Percentiles rank a stretch among this genome's conserved stretches.
These are phyloP conservation scores for Acipenser oxyrinchus DNA, from an alignment of 2,797 vertebrate genomes.

Conservation along the genomic window DNA sequence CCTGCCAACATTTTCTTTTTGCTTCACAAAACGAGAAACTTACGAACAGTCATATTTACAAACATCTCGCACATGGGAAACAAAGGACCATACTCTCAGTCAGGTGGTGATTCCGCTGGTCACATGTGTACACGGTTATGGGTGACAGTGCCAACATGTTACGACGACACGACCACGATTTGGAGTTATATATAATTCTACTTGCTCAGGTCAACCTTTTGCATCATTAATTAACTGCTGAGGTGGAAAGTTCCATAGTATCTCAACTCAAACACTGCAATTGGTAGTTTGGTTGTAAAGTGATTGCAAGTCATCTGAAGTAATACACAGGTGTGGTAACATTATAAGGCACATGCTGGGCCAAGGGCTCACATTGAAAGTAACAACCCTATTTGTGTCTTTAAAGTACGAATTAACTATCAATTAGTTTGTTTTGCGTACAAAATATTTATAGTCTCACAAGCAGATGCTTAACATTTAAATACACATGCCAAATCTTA, in stretches of 20 bases:
- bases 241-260: conserved; percentile 11
- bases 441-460: no score
- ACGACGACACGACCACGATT: neutral
- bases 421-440: no score
- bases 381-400: no score
- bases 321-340: conserved; percentile 18
- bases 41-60: conserved; percentile 4
- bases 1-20: conserved; percentile 21
- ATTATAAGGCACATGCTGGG: conserved; percentile 19
- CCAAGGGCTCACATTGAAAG: conserved; percentile 14
- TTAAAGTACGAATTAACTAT: no score
- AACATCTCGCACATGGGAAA: conserved; percentile 9
- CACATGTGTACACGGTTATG: neutral
- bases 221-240: conserved; percentile 18
- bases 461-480: no score
- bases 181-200: no score
- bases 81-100: neutral
- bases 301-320: conserved; percentile 12
- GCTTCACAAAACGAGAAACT: conserved; percentile 13
- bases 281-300: conserved; percentile 16
- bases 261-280: conserved; percentile 24
- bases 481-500: no score
- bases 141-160: neutral
- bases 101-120: neutral
- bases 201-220: neutral